Conservation (phyloP, 2,888 invertebrate genomes). For the Acholoe squamosa region DNA sequence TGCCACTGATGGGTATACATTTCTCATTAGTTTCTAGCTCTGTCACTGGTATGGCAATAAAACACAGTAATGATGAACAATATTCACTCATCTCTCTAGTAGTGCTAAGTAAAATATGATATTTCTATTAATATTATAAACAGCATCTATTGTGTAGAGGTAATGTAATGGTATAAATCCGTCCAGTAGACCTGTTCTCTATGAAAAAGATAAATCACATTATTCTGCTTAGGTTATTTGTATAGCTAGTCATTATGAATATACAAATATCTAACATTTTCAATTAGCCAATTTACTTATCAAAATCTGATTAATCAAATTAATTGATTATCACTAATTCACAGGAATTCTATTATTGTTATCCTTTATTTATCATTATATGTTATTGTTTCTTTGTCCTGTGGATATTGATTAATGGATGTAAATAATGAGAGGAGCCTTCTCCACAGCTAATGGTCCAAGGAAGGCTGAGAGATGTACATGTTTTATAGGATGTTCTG, state of each 20-base stretch:
- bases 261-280: slow-evolving; percentile 14
- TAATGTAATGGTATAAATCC: background rate
- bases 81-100: background rate
- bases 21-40: no score
- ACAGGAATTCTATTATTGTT: no score
- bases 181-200: background rate
- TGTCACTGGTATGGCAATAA: background rate
- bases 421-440: no score
- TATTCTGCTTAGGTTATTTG: background rate
- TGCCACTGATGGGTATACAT: no score
- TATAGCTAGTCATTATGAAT: slow-evolving; percentile 34
- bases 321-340: no score
- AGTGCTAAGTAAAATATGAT: background rate
- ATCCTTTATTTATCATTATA: no score
- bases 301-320: no score
- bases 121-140: background rate
- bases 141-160: background rate
- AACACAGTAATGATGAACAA: background rate
- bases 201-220: background rate
- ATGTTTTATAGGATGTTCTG: no score
- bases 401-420: no score
- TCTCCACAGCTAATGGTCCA: no score
- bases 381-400: no score
- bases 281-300: background rate
- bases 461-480: no score